These are phyloP conservation scores for Pachliopta kotzebuea DNA, from an alignment of 2,888 invertebrate genomes.

Conservation along the genomic window DNA sequence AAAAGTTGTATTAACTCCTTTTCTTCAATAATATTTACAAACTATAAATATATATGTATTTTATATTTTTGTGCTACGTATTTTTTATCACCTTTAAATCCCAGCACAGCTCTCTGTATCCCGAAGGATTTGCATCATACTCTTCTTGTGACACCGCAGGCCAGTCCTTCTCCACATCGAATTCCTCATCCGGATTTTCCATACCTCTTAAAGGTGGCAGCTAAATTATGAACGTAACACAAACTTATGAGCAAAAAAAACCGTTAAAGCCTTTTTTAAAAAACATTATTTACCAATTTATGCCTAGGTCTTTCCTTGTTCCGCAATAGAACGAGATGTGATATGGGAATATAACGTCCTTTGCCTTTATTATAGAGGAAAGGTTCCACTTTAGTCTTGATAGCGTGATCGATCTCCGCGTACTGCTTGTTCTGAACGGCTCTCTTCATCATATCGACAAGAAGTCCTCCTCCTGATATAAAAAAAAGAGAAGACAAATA, in stretches of 20 bases:
- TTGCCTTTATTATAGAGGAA: constrained; percentile 96
- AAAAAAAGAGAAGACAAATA: too few species aligned
- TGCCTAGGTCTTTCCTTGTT: constrained; percentile 92
- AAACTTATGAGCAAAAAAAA: not conserved
- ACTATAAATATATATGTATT: too few species aligned
- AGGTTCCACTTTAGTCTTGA: constrained; percentile 94
- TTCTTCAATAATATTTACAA: not conserved
- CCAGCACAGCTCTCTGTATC: constrained; percentile 95
- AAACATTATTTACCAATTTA: constrained; percentile 81
- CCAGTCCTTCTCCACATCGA: constrained; percentile 89
- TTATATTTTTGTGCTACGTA: not conserved
- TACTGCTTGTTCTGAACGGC: constrained; percentile 94
- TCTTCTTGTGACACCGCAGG: constrained; percentile 83
- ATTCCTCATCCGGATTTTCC: constrained; percentile 93
- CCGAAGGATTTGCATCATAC: constrained; percentile 83
- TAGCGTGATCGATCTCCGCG: constrained; percentile 95
- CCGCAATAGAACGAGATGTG: constrained; percentile 91
- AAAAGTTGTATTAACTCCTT: too few species aligned
- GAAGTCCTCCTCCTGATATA: constrained; percentile 89
- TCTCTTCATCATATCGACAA: constrained; percentile 96
- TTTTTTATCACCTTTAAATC: constrained; percentile 83
- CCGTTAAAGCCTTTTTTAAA: too few species aligned
- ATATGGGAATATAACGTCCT: constrained; percentile 94
- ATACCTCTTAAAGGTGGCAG: constrained; percentile 87
- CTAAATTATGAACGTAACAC: constrained; percentile 54